Evolutionary conservation across 2,113 vertebrate species (phyloP).

Genomic region (Nettapus auritus): DNA sequence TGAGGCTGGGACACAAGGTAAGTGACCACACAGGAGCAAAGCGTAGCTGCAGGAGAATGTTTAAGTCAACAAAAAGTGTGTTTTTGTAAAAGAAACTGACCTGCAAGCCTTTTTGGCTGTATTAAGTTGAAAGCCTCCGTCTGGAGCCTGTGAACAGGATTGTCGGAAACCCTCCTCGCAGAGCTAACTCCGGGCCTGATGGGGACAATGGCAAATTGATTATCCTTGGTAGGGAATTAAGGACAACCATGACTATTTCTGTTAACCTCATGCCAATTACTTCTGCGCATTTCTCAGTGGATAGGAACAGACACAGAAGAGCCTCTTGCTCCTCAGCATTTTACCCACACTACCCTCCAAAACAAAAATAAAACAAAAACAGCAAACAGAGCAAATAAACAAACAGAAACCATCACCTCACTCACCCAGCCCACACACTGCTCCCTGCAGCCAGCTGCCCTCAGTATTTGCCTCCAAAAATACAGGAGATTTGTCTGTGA

Average conservation of each 20-base stretch:
- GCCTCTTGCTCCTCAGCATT: neutral
- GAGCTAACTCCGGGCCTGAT: neutral
- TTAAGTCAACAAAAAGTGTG: constrained; percentile 43
- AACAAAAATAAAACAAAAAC: neutral
- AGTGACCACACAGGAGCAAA: constrained; percentile 57
- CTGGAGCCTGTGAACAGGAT: neutral
- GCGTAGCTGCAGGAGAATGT: constrained; percentile 38
- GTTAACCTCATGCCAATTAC: neutral
- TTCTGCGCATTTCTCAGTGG: neutral
- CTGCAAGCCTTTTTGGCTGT: neutral
- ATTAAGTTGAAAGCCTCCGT: neutral
- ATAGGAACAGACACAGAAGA: neutral
- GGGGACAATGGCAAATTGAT: neutral
- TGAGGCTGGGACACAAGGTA: constrained; percentile 29
- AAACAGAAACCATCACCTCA: too few species aligned
- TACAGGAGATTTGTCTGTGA: neutral
- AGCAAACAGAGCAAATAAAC: too few species aligned
- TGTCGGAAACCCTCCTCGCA: neutral
- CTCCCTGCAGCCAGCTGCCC: neutral
- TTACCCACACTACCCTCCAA: neutral
- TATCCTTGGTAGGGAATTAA: neutral
- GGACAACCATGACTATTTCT: neutral
- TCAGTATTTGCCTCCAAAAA: neutral
- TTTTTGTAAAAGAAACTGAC: constrained; percentile 35
- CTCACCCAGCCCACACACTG: neutral